Base-by-base conservation (phyloP, 2,888 invertebrate genomes). In the Meteorus colon region DNA sequence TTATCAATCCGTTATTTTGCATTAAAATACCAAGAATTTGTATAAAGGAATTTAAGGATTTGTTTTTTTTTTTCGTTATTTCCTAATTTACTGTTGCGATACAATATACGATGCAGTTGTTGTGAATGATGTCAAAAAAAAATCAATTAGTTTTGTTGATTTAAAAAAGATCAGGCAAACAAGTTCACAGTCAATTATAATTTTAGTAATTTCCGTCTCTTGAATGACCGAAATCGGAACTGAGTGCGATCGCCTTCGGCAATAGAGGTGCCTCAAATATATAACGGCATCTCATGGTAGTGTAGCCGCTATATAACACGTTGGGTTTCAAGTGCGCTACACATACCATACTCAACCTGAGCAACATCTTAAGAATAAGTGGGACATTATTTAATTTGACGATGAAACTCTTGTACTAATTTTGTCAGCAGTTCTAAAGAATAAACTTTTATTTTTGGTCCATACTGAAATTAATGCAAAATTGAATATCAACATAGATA, bases 141-240 rank as follows among this genome's bases (percentile, higher is more conserved):
- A 34, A 6, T 8, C 4, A 12, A 12, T 41, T 41, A 12, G 41
- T 12, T 41, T 2, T 41, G 12, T 41, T 8, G 8, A 41, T 12
- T 41, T 41, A 2, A 41, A 2, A 24, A 8, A 41, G 41, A 41
- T 41, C 12, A 12, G 8, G 8, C 6, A 12, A 2, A 48, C n/a
- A n/a, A n/a, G n/a, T 55, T 19, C 19, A 19, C 19, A 8, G 19
- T 2, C 19, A 19, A 19, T 55, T n/a, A 8, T 19, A 19, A 55
- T 55, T 55, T 6, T 10, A 3, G 19, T 24, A 16, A 59, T 31
- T 59, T 55, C 60, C 75, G 60, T 72, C 19, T 45, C 55, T 63
- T 73, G 24, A 78, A 77, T 73, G 75, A 65, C 73, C 72, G 75
- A 76, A 76, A 76, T 62, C 72, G 75, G 75, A 80, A 77, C 60